Evolutionary conservation across 2,113 vertebrate species (phyloP), one percentile per base, ranked within the genome.

Genomic region (Sinocyclocheilus anshuiensis): DNA sequence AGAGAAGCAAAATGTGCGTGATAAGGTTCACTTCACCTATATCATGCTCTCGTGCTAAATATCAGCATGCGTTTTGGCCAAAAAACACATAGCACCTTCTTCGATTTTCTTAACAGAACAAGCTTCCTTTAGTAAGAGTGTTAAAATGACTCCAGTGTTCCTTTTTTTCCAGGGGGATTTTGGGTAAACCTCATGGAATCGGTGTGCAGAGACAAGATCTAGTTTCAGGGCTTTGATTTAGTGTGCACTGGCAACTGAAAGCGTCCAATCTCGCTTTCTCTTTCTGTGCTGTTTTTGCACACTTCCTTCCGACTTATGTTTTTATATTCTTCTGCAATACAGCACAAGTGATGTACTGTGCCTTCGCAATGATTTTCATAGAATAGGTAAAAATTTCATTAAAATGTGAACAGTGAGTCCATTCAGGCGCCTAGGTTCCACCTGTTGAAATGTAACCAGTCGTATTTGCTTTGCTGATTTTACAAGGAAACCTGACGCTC

Each of bases 391-490:
- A 92, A 82, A 91, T 93, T 91, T 94, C 87, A 86, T 89, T 91
- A 91, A 89, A 87, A 76, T 88, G 89, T 22, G 86, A 95, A 95
- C 94, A 96, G 93, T 94, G 90, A 87, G 74, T 89, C 93, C 92
- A 93, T 96, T 96, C 92, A 96, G 89, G 88, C 84, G 57, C 81
- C 87, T 88, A 91, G 91, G 91, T 91, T 94, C 92, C 93, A 95
- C 94, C 93, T 95, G 92, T 92, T 94, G 92, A 93, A 94, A 92
- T 93, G 87, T 90, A 87, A 90, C 76, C 89, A 86, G 76, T 22
- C 75, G 86, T 93, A 92, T 95, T 96, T 95, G 91, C 88, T 94
- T 94, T 93, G 88, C 90, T 93, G 90, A 91, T 93, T 95, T 96
- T 95, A 92, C 92, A 89, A 92, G 95, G 93, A 96, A 96, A 96